These are phyloP conservation scores for Eupsittula cactorum DNA, from an alignment of 2,113 vertebrate species.

Conservation along the genomic window DNA sequence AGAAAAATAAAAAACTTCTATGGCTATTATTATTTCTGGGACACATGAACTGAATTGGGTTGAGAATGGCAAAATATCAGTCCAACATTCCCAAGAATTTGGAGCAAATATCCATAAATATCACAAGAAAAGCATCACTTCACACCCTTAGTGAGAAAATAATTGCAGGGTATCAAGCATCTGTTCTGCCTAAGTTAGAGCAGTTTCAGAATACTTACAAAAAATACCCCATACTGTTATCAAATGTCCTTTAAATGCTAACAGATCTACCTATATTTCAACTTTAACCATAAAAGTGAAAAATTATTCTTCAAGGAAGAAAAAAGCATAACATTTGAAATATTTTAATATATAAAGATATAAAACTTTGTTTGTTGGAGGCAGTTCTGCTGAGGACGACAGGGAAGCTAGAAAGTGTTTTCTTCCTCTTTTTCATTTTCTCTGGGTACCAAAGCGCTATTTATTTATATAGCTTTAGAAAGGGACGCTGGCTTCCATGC, in stretches of 20 bases:
- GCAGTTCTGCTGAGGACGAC: background rate
- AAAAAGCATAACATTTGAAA: background rate
- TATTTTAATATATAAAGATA: background rate
- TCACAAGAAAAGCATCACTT: background rate
- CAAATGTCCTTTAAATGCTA: background rate
- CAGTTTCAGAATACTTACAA: background rate
- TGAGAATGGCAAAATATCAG: background rate
- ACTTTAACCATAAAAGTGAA: background rate
- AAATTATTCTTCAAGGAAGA: background rate
- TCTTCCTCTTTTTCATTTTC: background rate
- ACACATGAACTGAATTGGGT: background rate
- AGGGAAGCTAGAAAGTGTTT: background rate
- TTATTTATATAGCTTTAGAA: background rate
- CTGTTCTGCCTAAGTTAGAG: background rate
- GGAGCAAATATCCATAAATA: background rate
- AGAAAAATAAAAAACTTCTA: background rate
- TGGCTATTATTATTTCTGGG: background rate
- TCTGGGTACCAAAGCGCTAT: background rate
- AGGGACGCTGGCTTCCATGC: background rate
- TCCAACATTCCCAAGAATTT: background rate
- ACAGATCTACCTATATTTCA: background rate
- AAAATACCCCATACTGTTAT: background rate
- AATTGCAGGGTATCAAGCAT: background rate
- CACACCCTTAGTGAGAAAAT: background rate
- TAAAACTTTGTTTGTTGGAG: background rate